These are phyloP conservation scores for Loris lydekkerianus DNA, from an alignment of 2,797 vertebrate species.

Conservation along the genomic window DNA sequence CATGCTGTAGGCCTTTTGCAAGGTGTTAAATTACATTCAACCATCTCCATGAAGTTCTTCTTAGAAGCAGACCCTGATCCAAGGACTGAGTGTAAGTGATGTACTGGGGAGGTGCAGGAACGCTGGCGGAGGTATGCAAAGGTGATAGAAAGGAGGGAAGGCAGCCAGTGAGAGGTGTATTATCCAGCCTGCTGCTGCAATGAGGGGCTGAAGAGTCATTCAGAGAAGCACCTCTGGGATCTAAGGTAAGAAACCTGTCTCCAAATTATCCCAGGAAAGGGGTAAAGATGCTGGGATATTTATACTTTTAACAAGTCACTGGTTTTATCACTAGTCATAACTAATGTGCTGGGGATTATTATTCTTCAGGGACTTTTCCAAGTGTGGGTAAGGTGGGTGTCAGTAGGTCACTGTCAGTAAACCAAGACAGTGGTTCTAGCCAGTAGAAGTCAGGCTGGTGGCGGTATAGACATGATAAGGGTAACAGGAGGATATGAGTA, in stretches of 20 bases:
- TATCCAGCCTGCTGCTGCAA: background rate
- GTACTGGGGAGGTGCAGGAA: background rate
- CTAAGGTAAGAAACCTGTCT: constrained; percentile 12
- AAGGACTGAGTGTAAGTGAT: background rate
- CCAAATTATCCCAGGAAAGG: background rate
- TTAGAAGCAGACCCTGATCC: background rate
- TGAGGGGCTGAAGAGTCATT: background rate
- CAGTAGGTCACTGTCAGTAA: background rate
- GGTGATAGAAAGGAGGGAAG: background rate
- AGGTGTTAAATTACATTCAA: background rate
- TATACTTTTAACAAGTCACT: background rate
- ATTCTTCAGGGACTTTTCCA: background rate
- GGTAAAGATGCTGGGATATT: background rate
- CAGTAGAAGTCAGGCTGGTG: background rate
- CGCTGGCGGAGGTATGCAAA: background rate
- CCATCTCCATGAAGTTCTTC: background rate
- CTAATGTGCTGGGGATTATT: background rate
- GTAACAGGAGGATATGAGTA: background rate
- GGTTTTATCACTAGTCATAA: background rate
- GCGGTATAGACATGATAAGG: background rate
- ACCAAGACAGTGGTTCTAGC: background rate
- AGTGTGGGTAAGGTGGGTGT: background rate
- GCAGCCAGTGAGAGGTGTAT: background rate
- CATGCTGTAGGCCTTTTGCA: background rate
- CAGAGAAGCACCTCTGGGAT: background rate